Percentiles rank a stretch among this genome's conserved stretches.
Conservation (phyloP, 2,797 vertebrate genomes). For the Propithecus perrieri region DNA sequence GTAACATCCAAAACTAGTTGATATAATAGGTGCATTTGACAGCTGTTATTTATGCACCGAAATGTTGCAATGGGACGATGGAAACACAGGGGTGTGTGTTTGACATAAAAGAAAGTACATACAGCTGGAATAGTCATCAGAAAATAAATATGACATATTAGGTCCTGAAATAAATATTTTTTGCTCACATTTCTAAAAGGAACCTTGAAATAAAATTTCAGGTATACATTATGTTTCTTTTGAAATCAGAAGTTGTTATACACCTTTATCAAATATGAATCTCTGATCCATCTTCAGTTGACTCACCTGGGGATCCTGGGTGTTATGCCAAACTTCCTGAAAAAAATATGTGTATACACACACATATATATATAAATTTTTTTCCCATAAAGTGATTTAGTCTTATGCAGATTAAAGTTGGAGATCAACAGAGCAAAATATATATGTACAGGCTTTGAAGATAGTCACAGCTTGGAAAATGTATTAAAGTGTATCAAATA, state of each 20-base stretch:
- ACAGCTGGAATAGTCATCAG: not conserved
- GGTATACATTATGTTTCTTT: not conserved
- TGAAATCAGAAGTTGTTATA: not conserved
- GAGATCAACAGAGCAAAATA: slow-evolving; percentile 9
- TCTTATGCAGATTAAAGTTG: not conserved
- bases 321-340: not conserved
- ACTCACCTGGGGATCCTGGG: not conserved
- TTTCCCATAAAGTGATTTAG: not conserved
- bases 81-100: not conserved
- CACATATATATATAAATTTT: not conserved
- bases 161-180: not conserved
- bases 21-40: not conserved
- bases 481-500: not conserved
- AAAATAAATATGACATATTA: not conserved
- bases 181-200: not conserved
- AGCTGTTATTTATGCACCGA: not conserved
- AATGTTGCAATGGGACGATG: not conserved
- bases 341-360: not conserved
- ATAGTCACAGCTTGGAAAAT: not conserved
- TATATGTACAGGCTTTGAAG: not conserved
- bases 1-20: not conserved
- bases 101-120: not conserved
- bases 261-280: not conserved
- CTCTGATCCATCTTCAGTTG: not conserved
- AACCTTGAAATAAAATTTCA: not conserved